Conservation (phyloP, 2,113 vertebrate genomes). For the Polypterus bichir region DNA sequence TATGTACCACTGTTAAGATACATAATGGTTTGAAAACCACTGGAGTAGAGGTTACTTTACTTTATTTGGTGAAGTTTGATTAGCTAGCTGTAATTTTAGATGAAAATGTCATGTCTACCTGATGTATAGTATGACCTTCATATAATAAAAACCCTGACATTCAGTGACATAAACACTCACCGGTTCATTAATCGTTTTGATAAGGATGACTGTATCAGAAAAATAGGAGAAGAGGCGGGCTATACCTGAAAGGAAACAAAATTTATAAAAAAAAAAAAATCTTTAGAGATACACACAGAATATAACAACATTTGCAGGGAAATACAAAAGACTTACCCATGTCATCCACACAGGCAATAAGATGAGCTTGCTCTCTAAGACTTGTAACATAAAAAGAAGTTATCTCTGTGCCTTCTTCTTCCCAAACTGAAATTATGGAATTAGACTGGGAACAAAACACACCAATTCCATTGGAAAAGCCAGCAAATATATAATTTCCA, state of each 20-base stretch:
- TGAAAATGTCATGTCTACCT: background rate
- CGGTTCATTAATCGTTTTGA: conserved; percentile 59
- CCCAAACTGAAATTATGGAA: conserved; percentile 38
- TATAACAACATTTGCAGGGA: background rate
- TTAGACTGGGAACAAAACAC: conserved; percentile 38
- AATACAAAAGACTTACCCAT: conserved; percentile 45
- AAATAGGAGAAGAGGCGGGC: conserved; percentile 54
- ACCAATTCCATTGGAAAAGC: conserved; percentile 48
- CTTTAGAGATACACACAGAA: background rate
- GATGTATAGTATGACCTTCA: background rate
- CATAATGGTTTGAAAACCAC: too few species aligned
- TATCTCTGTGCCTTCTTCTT: conserved; percentile 46
- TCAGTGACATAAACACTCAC: conserved; percentile 42
- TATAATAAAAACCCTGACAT: background rate
- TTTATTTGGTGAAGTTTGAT: background rate
- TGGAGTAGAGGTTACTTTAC: background rate
- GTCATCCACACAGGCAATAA: conserved; percentile 64
- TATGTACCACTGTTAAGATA: background rate
- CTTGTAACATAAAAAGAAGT: conserved; percentile 40
- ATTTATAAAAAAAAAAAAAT: background rate
- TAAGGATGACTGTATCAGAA: conserved; percentile 39
- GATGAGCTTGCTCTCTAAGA: conserved; percentile 32
- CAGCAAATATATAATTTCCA: conserved; percentile 52
- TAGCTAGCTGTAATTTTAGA: background rate
- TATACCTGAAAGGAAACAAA: conserved; percentile 50